Evolutionary conservation across 2,113 vertebrate genomes (phyloP).

Genomic region (Oceanites oceanicus): DNA sequence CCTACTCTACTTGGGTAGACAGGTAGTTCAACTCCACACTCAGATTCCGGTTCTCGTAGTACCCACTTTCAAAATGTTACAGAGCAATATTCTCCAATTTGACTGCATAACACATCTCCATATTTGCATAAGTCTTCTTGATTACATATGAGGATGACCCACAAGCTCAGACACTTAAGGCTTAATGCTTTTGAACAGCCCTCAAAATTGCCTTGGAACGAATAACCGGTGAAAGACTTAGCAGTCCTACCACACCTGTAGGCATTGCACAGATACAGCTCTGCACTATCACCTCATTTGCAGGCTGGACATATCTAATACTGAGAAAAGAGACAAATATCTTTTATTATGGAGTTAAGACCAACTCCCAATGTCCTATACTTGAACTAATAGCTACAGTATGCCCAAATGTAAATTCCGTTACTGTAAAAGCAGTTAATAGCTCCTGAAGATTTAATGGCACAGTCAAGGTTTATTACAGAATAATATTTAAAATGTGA

Average conservation of each 20-base stretch:
- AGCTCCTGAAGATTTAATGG: background rate
- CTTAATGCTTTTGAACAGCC: background rate
- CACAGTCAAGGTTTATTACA: constrained; percentile 17
- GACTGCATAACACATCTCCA: background rate
- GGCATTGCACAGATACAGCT: background rate
- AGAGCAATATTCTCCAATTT: background rate
- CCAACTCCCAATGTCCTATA: background rate
- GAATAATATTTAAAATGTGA: constrained; percentile 31
- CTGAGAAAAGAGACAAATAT: background rate
- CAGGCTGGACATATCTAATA: background rate
- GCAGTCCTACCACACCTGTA: background rate
- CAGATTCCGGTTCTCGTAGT: background rate
- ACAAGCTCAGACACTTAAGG: background rate
- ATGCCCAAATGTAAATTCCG: background rate
- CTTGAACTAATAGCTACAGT: background rate
- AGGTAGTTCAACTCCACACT: background rate
- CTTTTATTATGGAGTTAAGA: background rate
- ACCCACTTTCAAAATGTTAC: background rate
- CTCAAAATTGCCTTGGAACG: background rate
- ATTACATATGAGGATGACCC: background rate
- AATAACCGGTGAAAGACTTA: background rate
- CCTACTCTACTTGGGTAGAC: background rate
- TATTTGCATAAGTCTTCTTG: rapidly evolving
- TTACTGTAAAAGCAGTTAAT: background rate
- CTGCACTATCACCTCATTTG: background rate